Conservation (phyloP, 2,113 vertebrate species). For the Calypte anna region DNA sequence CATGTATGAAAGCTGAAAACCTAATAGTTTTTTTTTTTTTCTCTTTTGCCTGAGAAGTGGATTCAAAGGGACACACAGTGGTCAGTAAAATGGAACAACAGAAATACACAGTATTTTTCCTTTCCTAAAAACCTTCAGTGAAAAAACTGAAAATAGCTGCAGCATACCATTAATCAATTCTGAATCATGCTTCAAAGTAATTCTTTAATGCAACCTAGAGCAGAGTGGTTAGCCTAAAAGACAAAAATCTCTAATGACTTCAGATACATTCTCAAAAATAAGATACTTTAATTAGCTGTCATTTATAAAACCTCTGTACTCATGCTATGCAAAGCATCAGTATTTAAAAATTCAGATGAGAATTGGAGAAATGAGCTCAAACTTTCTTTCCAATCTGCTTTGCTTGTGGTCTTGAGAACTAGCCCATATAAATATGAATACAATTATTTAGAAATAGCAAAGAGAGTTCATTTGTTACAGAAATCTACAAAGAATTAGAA, state of each 20-base stretch:
- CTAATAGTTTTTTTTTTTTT: neutral
- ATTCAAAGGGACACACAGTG: neutral
- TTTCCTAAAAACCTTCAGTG: neutral
- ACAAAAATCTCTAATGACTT: slow-evolving; percentile 9
- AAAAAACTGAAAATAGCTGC: neutral
- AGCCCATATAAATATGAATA: neutral
- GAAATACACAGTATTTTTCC: neutral
- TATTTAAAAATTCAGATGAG: neutral
- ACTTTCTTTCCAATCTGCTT: neutral
- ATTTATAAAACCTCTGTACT: neutral
- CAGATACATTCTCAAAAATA: neutral
- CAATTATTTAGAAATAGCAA: slow-evolving; percentile 16
- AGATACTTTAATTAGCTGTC: neutral
- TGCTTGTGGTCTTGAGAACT: neutral
- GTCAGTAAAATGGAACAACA: neutral
- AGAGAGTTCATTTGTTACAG: neutral
- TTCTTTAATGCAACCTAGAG: neutral
- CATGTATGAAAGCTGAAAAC: neutral
- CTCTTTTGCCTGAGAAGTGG: neutral
- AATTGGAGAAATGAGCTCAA: neutral
- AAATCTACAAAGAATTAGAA: neutral
- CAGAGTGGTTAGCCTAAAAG: neutral
- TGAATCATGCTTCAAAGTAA: slow-evolving; percentile 16
- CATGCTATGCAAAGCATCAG: neutral
- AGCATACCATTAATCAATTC: neutral